Evolutionary conservation across 2,113 vertebrate species (phyloP).

Genomic region (Bagarius yarrelli): DNA sequence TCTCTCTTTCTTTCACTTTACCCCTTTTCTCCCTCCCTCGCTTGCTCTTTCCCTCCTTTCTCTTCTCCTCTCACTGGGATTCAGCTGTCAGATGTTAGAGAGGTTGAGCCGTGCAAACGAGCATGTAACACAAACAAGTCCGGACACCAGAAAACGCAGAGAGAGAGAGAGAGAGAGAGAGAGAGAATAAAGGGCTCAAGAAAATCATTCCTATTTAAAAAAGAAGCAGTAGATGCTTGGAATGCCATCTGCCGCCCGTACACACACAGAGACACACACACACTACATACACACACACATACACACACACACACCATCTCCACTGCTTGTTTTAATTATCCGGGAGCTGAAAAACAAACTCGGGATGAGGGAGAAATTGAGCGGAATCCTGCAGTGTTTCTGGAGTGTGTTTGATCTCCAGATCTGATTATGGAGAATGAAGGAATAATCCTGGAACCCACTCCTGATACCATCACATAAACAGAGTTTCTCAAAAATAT

Average conservation of each 20-base stretch:
- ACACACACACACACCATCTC: background rate
- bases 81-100: slow-evolving; percentile 60
- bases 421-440: no score
- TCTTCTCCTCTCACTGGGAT: slow-evolving; percentile 63
- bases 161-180: background rate
- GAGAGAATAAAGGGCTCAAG: slow-evolving; percentile 35
- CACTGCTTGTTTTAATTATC: slow-evolving; percentile 24
- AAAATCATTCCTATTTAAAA: slow-evolving; percentile 34
- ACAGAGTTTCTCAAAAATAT: no score
- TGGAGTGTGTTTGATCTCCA: background rate
- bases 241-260: slow-evolving; percentile 21
- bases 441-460: no score
- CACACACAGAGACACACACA: slow-evolving; percentile 7
- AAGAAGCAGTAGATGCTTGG: slow-evolving; percentile 9
- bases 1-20: slow-evolving; percentile 4
- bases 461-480: no score
- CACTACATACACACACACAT: background rate
- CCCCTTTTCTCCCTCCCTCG: background rate
- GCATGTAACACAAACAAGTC: slow-evolving; percentile 66
- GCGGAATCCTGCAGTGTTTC: background rate
- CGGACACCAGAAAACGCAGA: slow-evolving; percentile 65
- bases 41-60: slow-evolving; percentile 25
- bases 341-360: background rate
- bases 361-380: background rate
- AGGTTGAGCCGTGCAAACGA: slow-evolving; percentile 57